Percentiles rank a stretch among this genome's conserved stretches.
Conservation (phyloP, 1,140 invertebrate genomes). For the Dinothrombium tinctorium region DNA sequence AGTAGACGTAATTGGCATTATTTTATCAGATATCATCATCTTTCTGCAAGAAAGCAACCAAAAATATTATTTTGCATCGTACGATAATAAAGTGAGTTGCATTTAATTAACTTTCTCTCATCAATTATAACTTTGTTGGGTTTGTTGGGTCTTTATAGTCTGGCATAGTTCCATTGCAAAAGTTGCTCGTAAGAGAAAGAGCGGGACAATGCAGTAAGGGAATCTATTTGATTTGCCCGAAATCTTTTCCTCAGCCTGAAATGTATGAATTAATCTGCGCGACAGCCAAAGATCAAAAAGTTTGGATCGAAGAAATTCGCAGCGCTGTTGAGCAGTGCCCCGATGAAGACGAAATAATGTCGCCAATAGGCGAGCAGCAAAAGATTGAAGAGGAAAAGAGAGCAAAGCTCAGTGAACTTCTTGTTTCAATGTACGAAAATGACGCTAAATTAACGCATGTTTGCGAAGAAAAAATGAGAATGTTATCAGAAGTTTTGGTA, state of each 20-base stretch:
- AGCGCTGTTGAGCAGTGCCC: conserved; percentile 28
- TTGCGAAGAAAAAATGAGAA: conserved; percentile 61
- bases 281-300: conserved; percentile 51
- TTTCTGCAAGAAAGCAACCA: conserved; percentile 66
- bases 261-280: conserved; percentile 84
- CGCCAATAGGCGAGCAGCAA: conserved; percentile 18
- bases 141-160: conserved; percentile 43
- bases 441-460: conserved; percentile 58
- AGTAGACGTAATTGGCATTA: conserved; percentile 12
- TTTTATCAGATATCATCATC: conserved; percentile 24
- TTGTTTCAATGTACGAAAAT: conserved; percentile 44
- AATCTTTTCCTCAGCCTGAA: conserved; percentile 54
- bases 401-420: conserved; percentile 27
- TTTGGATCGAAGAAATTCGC: conserved; percentile 64
- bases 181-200: conserved; percentile 71
- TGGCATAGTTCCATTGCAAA: conserved; percentile 67
- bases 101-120: not conserved
- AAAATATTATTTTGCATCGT: conserved; percentile 29
- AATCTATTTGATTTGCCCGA: conserved; percentile 59
- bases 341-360: conserved; percentile 19
- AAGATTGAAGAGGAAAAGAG: conserved; percentile 25
- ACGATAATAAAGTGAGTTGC: conserved; percentile 26
- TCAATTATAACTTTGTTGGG: no score
- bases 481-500: conserved; percentile 51
- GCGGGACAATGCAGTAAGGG: conserved; percentile 62